Evolutionary conservation across 1,140 invertebrate species (phyloP).

Genomic region (Araneus ventricosus): DNA sequence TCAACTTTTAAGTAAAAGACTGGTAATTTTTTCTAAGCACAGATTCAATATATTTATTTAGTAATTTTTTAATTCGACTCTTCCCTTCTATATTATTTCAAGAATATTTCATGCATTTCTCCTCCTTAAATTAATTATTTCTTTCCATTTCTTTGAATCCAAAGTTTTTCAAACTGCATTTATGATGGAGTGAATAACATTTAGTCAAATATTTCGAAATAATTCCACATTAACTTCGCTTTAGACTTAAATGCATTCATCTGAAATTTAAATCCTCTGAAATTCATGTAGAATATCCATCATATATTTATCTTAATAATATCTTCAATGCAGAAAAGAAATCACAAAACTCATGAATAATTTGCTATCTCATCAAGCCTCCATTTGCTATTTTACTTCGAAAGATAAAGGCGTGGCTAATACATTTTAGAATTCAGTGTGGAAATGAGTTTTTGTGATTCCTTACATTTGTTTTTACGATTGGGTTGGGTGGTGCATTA

Average conservation of each 20-base stretch:
- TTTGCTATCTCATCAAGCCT: slow-evolving; percentile 17
- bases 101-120: too few species aligned
- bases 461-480: slow-evolving; percentile 18
- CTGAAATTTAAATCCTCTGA: slow-evolving; percentile 8
- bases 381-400: slow-evolving; percentile 27
- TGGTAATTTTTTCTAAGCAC: too few species aligned
- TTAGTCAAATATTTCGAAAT: not conserved
- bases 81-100: too few species aligned
- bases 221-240: not conserved
- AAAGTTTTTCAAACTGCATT: too few species aligned
- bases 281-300: slow-evolving; percentile 7
- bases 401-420: slow-evolving; percentile 60
- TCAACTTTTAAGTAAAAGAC: too few species aligned
- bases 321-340: not conserved
- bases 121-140: too few species aligned
- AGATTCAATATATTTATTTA: too few species aligned
- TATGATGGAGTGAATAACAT: not conserved
- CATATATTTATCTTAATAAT: slow-evolving; percentile 45
- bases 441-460: slow-evolving; percentile 52
- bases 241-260: not conserved
- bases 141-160: too few species aligned
- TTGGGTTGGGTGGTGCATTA: slow-evolving; percentile 9
- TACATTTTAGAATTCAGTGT: slow-evolving; percentile 51
- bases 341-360: slow-evolving; percentile 50
- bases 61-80: too few species aligned